Evolutionary conservation across 2,113 vertebrate species (phyloP), one percentile per base, ranked within the genome.

Genomic region (Saccopteryx bilineata): DNA sequence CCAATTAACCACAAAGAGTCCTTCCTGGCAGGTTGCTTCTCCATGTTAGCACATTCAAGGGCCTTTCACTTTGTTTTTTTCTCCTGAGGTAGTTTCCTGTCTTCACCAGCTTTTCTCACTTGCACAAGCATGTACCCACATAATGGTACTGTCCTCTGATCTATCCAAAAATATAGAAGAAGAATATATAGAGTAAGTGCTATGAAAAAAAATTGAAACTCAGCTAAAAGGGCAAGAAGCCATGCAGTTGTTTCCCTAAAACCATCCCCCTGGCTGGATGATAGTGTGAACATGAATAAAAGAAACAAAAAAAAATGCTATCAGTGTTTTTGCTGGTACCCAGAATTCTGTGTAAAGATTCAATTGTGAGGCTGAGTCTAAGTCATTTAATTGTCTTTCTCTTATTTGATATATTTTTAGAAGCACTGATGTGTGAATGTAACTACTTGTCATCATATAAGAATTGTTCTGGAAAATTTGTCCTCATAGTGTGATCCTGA

Each of bases 391-490:
- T 46, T 85, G 21, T 71, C 33, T 93, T 69, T 46, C 9, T 88
- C 18, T 79, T 31, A 1, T 92, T 90, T 39, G 39, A 39, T 39
- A 39, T 39, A 39, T 39, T 39, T 21, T 46, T 68, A 79, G 54
- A 83, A 90, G 71, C 24, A 69, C 9, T 46, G 7, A 33, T 71
- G 2, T 31, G 1, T 72, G 31, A 3, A 33, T 92, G 2, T 85
- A 78, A 91, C 48, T 60, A 85, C 31, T 31, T 96, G 13, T 72
- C 24, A 66, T 56, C 82, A 69, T 91, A 12, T 93, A 75, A 72
- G 5, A 79, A 88, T 66, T 74, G 5, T 81, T 90, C 13, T 66
- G 54, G 14, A 5, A 95, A 92, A 78, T 66, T 46, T 89, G 24
- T 23, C 48, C 61, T 96, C 2, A 11, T 90, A 58, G 83, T 58